A percentile compares a stretch with the other conserved stretches of the same genome.
These are phyloP conservation scores for Tetragnatha montana DNA, from an alignment of 2,888 invertebrate species.

Conservation along the genomic window DNA sequence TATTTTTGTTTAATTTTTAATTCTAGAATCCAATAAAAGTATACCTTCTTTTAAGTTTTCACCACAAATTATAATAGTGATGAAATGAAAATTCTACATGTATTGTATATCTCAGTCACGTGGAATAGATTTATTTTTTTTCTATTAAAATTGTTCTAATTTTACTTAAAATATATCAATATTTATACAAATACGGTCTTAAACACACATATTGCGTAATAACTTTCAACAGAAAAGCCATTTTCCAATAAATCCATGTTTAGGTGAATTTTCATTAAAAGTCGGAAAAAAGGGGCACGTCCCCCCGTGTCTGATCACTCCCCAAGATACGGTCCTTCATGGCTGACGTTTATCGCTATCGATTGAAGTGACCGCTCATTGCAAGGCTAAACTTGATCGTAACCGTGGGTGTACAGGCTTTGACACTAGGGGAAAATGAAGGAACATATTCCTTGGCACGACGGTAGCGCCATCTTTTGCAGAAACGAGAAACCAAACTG, in stretches of 20 bases:
- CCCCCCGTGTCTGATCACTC: neutral
- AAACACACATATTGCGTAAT: neutral
- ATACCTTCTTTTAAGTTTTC: no score
- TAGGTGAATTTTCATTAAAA: neutral
- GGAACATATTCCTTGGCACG: no score
- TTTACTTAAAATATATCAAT: neutral
- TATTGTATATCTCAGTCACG: no score
- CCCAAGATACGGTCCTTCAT: constrained; percentile 9
- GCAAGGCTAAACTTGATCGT: no score
- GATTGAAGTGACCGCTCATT: constrained; percentile 6
- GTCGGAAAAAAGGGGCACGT: neutral
- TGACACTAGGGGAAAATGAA: no score
- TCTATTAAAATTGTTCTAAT: neutral
- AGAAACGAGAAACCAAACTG: no score
- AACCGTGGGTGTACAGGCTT: no score
- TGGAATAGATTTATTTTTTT: neutral
- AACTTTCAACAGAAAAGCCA: neutral
- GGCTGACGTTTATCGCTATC: constrained; percentile 17
- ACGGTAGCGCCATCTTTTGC: no score
- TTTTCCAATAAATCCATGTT: neutral
- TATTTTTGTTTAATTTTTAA: no score
- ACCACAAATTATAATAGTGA: no score
- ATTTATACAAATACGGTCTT: neutral
- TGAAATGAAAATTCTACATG: no score
- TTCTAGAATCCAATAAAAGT: no score